phyloP scores from a whole-genome alignment of 2,113 vertebrate species.

The Bettongia penicillata region DNA sequence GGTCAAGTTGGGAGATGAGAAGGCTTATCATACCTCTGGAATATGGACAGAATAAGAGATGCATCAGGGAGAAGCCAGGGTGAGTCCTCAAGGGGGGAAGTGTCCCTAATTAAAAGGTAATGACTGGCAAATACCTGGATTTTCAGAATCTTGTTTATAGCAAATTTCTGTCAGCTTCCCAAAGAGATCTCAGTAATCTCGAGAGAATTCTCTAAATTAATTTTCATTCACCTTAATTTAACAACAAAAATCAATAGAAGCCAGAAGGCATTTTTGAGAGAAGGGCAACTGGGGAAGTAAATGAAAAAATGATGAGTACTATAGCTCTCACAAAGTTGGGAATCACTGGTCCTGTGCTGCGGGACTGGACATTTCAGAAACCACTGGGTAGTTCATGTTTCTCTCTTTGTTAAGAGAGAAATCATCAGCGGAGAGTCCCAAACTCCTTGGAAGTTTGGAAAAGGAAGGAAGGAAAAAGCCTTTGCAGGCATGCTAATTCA shows the following conservation, averaged over 20 bases:
- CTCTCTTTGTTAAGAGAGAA: not conserved
- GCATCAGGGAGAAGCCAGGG: not conserved
- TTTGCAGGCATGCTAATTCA: not conserved
- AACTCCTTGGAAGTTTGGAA: not conserved
- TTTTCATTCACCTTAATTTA: not conserved
- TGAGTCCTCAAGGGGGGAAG: not conserved
- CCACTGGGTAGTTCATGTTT: not conserved
- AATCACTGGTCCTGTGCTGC: not conserved
- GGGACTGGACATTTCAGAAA: not conserved
- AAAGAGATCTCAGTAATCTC: not conserved
- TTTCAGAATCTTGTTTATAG: not conserved
- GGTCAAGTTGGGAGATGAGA: not conserved
- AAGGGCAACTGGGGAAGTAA: not conserved
- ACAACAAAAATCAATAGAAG: not conserved
- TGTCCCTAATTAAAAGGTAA: not conserved
- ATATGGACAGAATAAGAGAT: not conserved
- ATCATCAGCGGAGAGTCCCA: not conserved
- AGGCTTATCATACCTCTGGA: not conserved
- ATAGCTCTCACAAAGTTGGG: not conserved
- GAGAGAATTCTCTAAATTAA: not conserved
- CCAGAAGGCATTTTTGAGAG: not conserved
- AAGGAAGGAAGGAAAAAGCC: not conserved
- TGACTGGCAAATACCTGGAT: not conserved
- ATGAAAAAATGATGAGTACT: not conserved
- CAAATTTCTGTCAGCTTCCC: not conserved